These are phyloP conservation scores for Drosophila takahashii DNA, from an alignment of 1,140 invertebrate genomes.

Conservation along the genomic window DNA sequence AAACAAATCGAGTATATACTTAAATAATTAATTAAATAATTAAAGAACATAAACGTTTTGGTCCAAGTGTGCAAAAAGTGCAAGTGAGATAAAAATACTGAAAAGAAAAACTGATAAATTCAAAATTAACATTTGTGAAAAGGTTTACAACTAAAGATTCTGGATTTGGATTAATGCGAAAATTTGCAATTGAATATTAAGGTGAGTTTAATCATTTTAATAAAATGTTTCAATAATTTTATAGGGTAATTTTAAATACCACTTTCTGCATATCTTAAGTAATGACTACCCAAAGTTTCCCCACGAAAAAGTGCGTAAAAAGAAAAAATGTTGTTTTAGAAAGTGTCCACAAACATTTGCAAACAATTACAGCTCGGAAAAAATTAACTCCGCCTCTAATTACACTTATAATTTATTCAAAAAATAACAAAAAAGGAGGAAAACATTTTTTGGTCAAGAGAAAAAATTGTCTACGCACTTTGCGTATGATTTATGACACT, in stretches of 20 bases:
- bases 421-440: slow-evolving; percentile 21
- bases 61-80: slow-evolving; percentile 52
- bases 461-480: slow-evolving; percentile 71
- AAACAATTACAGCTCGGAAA: slow-evolving; percentile 56
- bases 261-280: slow-evolving; percentile 4
- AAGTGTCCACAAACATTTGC: slow-evolving; percentile 65
- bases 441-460: slow-evolving; percentile 43
- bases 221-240: background rate
- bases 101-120: slow-evolving; percentile 33
- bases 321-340: slow-evolving; percentile 42
- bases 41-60: slow-evolving; percentile 42
- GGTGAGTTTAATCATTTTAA: slow-evolving; percentile 37
- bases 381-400: slow-evolving; percentile 28
- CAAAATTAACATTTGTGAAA: slow-evolving; percentile 56
- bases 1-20: slow-evolving; percentile 38
- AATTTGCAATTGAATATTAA: slow-evolving; percentile 77
- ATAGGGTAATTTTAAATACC: background rate
- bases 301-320: slow-evolving; percentile 39
- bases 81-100: slow-evolving; percentile 24
- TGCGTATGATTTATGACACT: slow-evolving; percentile 68
- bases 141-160: slow-evolving; percentile 43
- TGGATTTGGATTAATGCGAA: slow-evolving; percentile 70
- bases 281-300: slow-evolving; percentile 7
- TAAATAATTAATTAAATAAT: slow-evolving; percentile 28
- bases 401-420: slow-evolving; percentile 72